These are phyloP conservation scores for Phasia obesa DNA, from an alignment of 2,888 invertebrate species.

Conservation along the genomic window DNA sequence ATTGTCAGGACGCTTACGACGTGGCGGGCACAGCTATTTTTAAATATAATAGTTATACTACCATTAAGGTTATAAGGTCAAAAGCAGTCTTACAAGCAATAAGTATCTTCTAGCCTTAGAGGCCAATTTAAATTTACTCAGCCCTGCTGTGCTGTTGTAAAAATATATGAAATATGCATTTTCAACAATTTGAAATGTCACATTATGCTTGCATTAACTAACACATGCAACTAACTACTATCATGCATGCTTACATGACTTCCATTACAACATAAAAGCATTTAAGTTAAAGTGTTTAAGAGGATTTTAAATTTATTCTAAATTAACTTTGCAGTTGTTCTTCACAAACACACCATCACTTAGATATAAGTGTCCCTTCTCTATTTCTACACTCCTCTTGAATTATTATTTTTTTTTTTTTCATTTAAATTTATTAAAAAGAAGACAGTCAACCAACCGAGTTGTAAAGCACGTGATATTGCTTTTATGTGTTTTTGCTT, in stretches of 20 bases:
- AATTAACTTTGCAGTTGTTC: background rate
- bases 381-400: background rate
- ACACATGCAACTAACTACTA: too few species aligned
- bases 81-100: too few species aligned
- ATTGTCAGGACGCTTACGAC: too few species aligned
- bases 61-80: too few species aligned
- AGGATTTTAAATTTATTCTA: slow-evolving; percentile 26
- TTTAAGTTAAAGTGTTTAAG: slow-evolving; percentile 8
- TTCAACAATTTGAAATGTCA: background rate
- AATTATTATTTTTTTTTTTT: slow-evolving; percentile 17
- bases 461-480: slow-evolving; percentile 22
- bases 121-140: too few species aligned
- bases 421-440: slow-evolving; percentile 29
- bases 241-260: background rate
- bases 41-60: too few species aligned
- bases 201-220: background rate
- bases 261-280: background rate
- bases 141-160: too few species aligned
- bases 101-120: too few species aligned
- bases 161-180: too few species aligned
- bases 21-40: too few species aligned
- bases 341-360: background rate
- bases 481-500: background rate
- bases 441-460: slow-evolving; percentile 5
- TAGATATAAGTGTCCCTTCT: background rate